Conservation (phyloP, 2,888 invertebrate species). For the Agriotes lineatus region DNA sequence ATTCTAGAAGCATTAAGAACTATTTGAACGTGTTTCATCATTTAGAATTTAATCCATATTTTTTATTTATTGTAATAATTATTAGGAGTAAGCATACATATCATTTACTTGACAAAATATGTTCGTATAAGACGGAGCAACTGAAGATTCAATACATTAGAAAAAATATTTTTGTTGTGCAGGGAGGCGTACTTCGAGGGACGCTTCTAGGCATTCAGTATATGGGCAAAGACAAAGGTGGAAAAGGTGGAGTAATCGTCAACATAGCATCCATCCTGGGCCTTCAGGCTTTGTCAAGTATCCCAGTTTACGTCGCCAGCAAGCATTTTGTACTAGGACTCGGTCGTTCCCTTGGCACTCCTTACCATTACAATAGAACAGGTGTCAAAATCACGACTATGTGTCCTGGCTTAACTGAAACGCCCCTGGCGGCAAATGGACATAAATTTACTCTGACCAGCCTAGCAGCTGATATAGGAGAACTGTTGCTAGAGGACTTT, state of each 20-base stretch:
- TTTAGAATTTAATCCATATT: too few species aligned
- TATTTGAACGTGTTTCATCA: too few species aligned
- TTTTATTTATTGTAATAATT: too few species aligned
- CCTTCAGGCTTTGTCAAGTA: slow-evolving; percentile 67
- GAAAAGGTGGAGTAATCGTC: slow-evolving; percentile 75
- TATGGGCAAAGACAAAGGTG: slow-evolving; percentile 72
- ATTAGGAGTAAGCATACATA: too few species aligned
- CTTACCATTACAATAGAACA: slow-evolving; percentile 58
- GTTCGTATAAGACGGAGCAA: too few species aligned
- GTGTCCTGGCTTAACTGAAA: slow-evolving; percentile 66
- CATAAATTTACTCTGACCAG: slow-evolving; percentile 41
- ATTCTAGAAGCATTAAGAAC: too few species aligned
- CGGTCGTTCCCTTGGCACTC: slow-evolving; percentile 66
- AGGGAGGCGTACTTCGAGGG: slow-evolving; percentile 67
- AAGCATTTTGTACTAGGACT: slow-evolving; percentile 71
- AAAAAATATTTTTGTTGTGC: too few species aligned
- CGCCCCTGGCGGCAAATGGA: slow-evolving; percentile 57
- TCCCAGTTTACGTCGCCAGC: slow-evolving; percentile 73
- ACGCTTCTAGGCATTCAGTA: slow-evolving; percentile 70
- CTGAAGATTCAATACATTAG: too few species aligned
- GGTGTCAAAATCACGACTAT: slow-evolving; percentile 65
- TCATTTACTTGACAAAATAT: too few species aligned
- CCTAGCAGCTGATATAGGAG: slow-evolving; percentile 51
- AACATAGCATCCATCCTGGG: slow-evolving; percentile 76
- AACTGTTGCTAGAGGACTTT: slow-evolving; percentile 55